Conservation (phyloP, 1,140 invertebrate genomes). For the Brachionus koreanus region DNA sequence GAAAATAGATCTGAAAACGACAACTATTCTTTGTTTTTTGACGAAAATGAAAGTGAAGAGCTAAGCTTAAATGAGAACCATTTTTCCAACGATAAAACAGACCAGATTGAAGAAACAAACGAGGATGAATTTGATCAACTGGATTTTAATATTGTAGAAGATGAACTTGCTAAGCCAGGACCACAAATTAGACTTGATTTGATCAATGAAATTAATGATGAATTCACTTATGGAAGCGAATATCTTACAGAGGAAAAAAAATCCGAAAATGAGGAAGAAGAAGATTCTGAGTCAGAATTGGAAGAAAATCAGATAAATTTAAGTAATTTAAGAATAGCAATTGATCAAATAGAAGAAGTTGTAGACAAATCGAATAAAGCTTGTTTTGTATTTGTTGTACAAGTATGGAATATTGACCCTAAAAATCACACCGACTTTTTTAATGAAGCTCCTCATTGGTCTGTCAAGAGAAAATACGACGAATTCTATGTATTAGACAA, state of each 20-base stretch:
- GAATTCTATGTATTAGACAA: constrained; percentile 40
- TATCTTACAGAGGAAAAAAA: not conserved
- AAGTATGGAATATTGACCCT: not conserved
- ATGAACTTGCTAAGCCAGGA: not conserved
- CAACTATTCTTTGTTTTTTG: not conserved
- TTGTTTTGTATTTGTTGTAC: constrained; percentile 28
- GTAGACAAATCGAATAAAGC: constrained; percentile 35
- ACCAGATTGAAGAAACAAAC: not conserved
- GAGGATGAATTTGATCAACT: constrained; percentile 16
- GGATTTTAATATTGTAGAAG: not conserved
- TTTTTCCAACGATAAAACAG: not conserved
- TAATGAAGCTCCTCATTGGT: not conserved
- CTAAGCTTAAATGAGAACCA: constrained; percentile 10
- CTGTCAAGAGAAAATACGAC: constrained; percentile 35
- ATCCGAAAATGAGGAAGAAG: constrained; percentile 1
- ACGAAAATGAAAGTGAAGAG: not conserved
- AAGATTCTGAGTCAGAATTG: not conserved
- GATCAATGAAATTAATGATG: constrained; percentile 39
- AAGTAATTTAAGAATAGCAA: constrained; percentile 39
- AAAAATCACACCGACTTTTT: not conserved
- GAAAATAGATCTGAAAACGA: not conserved
- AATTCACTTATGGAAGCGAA: not conserved
- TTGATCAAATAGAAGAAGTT: constrained; percentile 37
- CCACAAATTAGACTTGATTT: constrained; percentile 22
- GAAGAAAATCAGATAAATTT: constrained; percentile 24